Base-by-base conservation (phyloP, 2,113 vertebrate species). In the Elephas maximus region DNA sequence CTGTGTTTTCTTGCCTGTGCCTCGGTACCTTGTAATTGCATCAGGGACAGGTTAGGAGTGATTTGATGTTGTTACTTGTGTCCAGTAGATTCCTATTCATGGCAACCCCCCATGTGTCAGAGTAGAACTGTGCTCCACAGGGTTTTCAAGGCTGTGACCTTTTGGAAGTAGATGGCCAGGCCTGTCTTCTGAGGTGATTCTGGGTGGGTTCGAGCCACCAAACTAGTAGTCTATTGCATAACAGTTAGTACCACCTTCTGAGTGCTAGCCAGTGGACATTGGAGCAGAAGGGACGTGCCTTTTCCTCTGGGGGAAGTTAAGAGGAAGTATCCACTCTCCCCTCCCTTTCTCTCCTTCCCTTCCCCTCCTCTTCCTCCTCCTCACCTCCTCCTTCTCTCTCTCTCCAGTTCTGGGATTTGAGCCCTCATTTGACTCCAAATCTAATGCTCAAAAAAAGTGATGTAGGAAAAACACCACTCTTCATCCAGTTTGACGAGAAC, bases 1-100 rank as follows among this genome's bases (percentile, higher is more conserved):
- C 14, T 0, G 1, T 0, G 0, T n/a, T 28, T 62, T 24, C n/a
- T 33, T 5, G 28, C 6, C 51, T n/a, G 26, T n/a, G 12, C 9
- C 0, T 12, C 0, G 1, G 48, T 53, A 23, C 60, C n/a, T 44
- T 9, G 2, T 11, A 0, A n/a, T 48, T 5, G 33, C 24, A 24
- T 71, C 60, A 0, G 2, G 14, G 17, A 62, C 23, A 4, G 0
- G 4, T 30, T 28, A 0, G 69, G 53, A 45, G 24, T 2, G 21
- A 62, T 62, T 62, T 21, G 60, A 5, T 23, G 21, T 6, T 62
- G 60, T 62, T 62, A 62, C 18, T 62, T 62, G 4, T 23, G 4
- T 62, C 60, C 60, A 62, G 60, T 62, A 62, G 60, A 62, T 62
- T 20, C 4, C 8, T 20, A 62, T 7, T 62, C 60, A 62, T 57